Evolutionary conservation across 2,888 invertebrate genomes (phyloP).

Genomic region (Caenorhabditis macrosperma): DNA sequence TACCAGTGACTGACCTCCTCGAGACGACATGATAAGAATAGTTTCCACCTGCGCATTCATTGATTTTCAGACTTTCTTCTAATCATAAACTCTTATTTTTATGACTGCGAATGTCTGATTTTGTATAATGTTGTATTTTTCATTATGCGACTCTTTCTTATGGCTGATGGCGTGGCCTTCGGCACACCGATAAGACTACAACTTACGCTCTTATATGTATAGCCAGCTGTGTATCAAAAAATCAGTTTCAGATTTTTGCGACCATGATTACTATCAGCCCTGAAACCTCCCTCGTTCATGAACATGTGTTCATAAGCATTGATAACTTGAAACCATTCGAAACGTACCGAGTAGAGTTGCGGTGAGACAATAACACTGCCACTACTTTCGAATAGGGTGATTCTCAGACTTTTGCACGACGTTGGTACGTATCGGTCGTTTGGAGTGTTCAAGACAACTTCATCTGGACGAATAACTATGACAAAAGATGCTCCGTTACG

Average conservation of each 20-base stretch:
- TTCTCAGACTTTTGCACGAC: slow-evolving; percentile 28
- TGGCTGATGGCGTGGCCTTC: neutral
- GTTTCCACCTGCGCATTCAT: too few relatives aligned
- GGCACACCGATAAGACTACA: slow-evolving; percentile 23
- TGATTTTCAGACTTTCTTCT: too few relatives aligned
- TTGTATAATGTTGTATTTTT: too few relatives aligned
- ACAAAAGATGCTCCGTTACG: slow-evolving; percentile 28
- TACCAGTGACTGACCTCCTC: neutral
- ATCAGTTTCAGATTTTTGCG: neutral
- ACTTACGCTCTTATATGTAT: neutral
- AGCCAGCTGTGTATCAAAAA: neutral
- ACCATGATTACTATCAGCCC: slow-evolving; percentile 3
- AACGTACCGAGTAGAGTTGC: slow-evolving; percentile 23
- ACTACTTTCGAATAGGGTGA: neutral
- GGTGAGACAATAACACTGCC: neutral
- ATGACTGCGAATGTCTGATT: too few relatives aligned
- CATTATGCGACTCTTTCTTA: too few relatives aligned
- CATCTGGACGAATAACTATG: slow-evolving; percentile 25
- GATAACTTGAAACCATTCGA: neutral
- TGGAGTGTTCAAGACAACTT: slow-evolving; percentile 37
- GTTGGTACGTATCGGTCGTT: slow-evolving; percentile 44
- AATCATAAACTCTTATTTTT: too few relatives aligned
- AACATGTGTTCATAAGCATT: slow-evolving; percentile 22
- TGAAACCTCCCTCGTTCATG: slow-evolving; percentile 45
- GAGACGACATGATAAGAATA: neutral